phyloP scores from a whole-genome alignment of 2,113 vertebrate genomes.

The Phalacrocorax pelagicus region DNA sequence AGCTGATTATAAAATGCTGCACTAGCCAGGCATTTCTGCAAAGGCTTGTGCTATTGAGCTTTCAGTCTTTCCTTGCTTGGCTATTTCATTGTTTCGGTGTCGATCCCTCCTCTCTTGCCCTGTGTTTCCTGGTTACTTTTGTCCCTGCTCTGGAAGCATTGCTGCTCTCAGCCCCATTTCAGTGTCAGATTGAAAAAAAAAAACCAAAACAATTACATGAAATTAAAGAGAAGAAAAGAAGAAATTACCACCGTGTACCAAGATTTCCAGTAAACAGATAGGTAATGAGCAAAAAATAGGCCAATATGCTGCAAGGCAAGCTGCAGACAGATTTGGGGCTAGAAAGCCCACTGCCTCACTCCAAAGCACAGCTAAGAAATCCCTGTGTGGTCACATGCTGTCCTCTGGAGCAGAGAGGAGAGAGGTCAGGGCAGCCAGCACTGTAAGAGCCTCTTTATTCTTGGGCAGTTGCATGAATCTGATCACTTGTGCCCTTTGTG shows the following conservation, averaged over 20 bases:
- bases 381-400: conserved; percentile 69
- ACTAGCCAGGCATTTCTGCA: conserved; percentile 66
- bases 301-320: not conserved
- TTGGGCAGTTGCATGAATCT: conserved; percentile 63
- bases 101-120: conserved; percentile 68
- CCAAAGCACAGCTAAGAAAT: conserved; percentile 47
- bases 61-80: conserved; percentile 68
- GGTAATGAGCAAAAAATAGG: conserved; percentile 29
- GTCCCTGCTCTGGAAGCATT: conserved; percentile 64
- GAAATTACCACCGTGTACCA: not conserved
- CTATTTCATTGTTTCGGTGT: conserved; percentile 69
- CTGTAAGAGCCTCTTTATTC: conserved; percentile 67
- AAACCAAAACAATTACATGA: not conserved
- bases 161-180: conserved; percentile 53
- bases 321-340: conserved; percentile 8
- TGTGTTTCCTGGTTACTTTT: conserved; percentile 70
- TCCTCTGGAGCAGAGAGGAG: conserved; percentile 59
- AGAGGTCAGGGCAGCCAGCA: conserved; percentile 64
- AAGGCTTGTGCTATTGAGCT: conserved; percentile 71
- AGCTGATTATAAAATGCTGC: conserved; percentile 63
- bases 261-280: conserved; percentile 47
- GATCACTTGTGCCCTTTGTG: conserved; percentile 67
- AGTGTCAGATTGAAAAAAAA: conserved; percentile 2
- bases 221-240: conserved; percentile 33
- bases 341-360: conserved; percentile 4